Evolutionary conservation across 2,888 invertebrate species (phyloP).

Genomic region (Sepioteuthis lessoniana): DNA sequence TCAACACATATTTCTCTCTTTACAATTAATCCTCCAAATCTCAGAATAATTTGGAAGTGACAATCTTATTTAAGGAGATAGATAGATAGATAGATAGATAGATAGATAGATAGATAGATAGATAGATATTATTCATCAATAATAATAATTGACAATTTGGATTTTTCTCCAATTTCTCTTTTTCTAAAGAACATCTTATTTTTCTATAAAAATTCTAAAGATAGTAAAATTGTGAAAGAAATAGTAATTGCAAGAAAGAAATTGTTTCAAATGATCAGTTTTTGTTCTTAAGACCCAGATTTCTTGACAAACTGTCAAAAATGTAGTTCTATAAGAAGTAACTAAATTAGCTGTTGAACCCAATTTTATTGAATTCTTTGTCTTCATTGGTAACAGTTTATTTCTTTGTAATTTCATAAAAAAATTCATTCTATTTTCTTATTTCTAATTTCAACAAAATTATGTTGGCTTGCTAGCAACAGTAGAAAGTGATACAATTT

Average conservation of each 20-base stretch:
- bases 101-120: too few species aligned
- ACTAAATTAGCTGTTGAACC: background rate
- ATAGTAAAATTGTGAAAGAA: background rate
- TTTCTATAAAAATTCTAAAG: background rate
- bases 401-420: background rate
- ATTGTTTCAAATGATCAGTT: background rate
- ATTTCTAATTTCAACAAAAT: too few species aligned
- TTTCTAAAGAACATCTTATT: background rate
- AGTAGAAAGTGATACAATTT: too few species aligned
- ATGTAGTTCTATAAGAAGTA: background rate
- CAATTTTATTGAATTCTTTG: background rate
- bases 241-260: background rate
- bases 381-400: background rate
- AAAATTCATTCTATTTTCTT: too few species aligned
- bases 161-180: background rate
- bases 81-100: too few species aligned
- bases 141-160: background rate
- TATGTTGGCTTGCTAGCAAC: too few species aligned
- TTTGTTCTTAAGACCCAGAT: background rate
- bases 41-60: too few species aligned
- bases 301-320: conserved; percentile 4
- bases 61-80: too few species aligned
- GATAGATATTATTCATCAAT: background rate
- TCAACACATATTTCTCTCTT: too few species aligned
- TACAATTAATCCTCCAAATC: too few species aligned